Base-by-base conservation (phyloP, 2,888 invertebrate species). In the Punctoribates punctum region DNA sequence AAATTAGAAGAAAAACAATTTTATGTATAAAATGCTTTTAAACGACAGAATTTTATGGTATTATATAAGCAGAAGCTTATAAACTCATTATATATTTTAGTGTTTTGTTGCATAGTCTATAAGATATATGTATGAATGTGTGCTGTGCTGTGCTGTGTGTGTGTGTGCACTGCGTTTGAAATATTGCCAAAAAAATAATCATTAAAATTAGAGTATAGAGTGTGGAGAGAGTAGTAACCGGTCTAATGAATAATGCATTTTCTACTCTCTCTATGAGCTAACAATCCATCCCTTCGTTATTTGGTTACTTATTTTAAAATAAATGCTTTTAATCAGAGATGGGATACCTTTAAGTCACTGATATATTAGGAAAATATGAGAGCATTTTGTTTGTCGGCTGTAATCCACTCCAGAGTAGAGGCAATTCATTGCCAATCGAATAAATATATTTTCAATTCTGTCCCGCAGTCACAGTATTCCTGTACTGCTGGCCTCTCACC, bases 231-330 rank as follows among this genome's bases (percentile, higher is more conserved):
- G 23, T 70, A 38, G 70, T 70, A 70, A 70, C 70, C 70, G 70
- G 70, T 70, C 70, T 70, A 70, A 70, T 70, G 70, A 70, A 70
- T 70, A 70, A 70, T 70, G 70, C 46, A 70, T 70, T 70, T 46
- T 70, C 23, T 70, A n/a, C 34, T 34, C 65, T 34, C 65, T 34
- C 29, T 62, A 13, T 54, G 54, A 25, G 70, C 70, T 70, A 46
- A 23, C 70, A 9, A 42, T 70, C 34, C 46, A 65, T 65, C 62
- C 62, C 62, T 65, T 65, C 23, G 6, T 29, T 20, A 57, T 23
- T 9, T 23, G 23, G 8, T 57, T 57, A 48, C 15, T 48, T 48
- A 17, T 48, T 48, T 15, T 48, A 48, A 48, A n/a, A 13, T 13
- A 11, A 27, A 27, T 60, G 54, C 54, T n/a, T 54, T 54, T 54